Conservation (phyloP, 2,888 invertebrate genomes). For the Chrysolina haemoptera region DNA sequence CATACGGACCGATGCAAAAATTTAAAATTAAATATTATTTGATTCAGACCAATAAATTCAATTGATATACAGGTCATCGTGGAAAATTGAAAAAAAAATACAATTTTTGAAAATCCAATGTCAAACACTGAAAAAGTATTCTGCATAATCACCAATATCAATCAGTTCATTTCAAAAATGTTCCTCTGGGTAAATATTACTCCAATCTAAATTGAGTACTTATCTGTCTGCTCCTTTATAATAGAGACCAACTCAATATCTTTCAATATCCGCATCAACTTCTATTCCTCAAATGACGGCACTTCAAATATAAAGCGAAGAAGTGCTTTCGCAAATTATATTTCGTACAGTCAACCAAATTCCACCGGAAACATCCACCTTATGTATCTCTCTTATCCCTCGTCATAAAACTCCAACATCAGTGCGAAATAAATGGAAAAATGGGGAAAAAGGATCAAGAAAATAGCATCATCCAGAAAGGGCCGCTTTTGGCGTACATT, state of each 20-base stretch:
- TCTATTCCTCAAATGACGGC: neutral
- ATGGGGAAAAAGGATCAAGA: constrained; percentile 29
- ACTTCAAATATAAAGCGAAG: neutral
- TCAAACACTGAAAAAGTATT: no score
- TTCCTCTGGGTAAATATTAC: no score
- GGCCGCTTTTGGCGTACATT: constrained; percentile 34
- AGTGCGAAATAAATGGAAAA: constrained; percentile 30
- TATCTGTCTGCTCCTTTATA: neutral
- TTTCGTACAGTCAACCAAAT: constrained; percentile 10
- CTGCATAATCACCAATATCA: no score
- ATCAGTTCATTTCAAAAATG: no score
- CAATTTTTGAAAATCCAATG: no score
- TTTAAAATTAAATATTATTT: no score
- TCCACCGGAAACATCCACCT: constrained; percentile 10
- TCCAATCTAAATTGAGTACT: neutral
- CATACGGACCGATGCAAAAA: no score
- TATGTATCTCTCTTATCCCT: constrained; percentile 17
- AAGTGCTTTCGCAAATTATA: constrained; percentile 16
- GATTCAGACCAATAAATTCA: no score
- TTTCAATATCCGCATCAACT: neutral
- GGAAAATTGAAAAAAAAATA: no score
- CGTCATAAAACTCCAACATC: constrained; percentile 12
- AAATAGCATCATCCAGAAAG: constrained; percentile 31
- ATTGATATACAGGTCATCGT: no score
- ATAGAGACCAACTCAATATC: neutral